These are phyloP conservation scores for Drosophila stalkeri DNA, from an alignment of 2,888 invertebrate species.

Conservation along the genomic window DNA sequence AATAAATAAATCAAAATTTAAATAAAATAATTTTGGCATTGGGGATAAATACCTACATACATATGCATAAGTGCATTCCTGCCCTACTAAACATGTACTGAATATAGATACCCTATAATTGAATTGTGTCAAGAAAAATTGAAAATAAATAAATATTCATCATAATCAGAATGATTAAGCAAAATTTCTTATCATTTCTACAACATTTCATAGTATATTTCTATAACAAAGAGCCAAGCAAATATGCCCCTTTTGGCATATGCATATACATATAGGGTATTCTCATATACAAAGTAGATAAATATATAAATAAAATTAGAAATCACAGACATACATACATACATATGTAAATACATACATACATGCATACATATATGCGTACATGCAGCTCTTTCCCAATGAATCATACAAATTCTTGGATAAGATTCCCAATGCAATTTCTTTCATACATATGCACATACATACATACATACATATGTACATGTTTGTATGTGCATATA, in stretches of 20 bases:
- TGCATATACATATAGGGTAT: background rate
- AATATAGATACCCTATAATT: background rate
- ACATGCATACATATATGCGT: background rate
- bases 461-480: too few species aligned
- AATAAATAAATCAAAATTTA: slow-evolving; percentile 24
- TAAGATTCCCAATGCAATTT: background rate
- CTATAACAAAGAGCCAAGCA: too few species aligned
- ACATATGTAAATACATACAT: background rate
- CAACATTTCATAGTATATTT: too few species aligned
- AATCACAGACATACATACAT: background rate
- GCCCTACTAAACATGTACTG: background rate
- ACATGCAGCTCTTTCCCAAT: background rate
- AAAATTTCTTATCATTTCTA: background rate
- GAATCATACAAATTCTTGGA: slow-evolving; percentile 11
- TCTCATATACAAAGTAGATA: background rate
- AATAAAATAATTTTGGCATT: slow-evolving; percentile 1
- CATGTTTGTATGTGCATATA: background rate
- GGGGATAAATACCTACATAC: slow-evolving; percentile 10
- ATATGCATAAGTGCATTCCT: background rate
- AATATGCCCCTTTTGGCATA: too few species aligned
- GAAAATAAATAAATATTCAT: background rate
- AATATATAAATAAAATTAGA: background rate
- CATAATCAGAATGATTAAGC: background rate
- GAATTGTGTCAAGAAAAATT: background rate
- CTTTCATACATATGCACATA: background rate